Evolutionary conservation across 1,140 invertebrate species (phyloP).

Genomic region (Leptinotarsa lineolata): DNA sequence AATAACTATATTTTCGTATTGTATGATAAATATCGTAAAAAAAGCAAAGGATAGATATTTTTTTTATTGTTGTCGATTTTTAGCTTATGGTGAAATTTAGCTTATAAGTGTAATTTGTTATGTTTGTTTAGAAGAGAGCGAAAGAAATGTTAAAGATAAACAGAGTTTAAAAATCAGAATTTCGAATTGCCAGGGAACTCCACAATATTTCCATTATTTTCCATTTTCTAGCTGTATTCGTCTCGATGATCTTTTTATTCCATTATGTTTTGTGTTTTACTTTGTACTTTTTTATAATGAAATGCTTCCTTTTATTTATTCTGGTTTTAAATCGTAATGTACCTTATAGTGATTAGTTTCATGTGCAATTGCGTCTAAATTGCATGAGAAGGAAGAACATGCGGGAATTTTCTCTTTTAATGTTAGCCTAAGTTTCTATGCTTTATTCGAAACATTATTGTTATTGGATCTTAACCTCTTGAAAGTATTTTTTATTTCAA

Average conservation of each 20-base stretch:
- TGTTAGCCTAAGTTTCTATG: constrained; percentile 16
- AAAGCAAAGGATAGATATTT: constrained; percentile 45
- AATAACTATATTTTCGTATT: constrained; percentile 52
- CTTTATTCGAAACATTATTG: constrained; percentile 13
- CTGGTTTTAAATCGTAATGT: constrained; percentile 26
- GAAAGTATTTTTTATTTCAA: constrained; percentile 1
- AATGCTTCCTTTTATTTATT: constrained; percentile 24
- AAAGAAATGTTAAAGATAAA: constrained; percentile 43
- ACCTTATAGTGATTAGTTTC: constrained; percentile 26
- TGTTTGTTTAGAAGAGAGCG: constrained; percentile 43
- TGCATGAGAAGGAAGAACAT: constrained; percentile 16
- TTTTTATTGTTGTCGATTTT: constrained; percentile 49
- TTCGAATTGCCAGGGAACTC: constrained; percentile 19
- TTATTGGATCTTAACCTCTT: neutral
- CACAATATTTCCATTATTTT: constrained; percentile 19
- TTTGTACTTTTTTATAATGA: constrained; percentile 22
- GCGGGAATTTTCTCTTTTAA: constrained; percentile 19
- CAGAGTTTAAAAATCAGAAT: constrained; percentile 41
- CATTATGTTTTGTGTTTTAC: constrained; percentile 9
- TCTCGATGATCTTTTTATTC: neutral
- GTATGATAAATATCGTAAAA: constrained; percentile 44
- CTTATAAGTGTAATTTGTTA: constrained; percentile 46
- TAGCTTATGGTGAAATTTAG: constrained; percentile 44
- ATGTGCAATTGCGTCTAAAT: constrained; percentile 20
- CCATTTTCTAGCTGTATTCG: neutral